Conservation (phyloP, 53 echinoderm and acorn worm species). For the Paracentrotus lividus region DNA sequence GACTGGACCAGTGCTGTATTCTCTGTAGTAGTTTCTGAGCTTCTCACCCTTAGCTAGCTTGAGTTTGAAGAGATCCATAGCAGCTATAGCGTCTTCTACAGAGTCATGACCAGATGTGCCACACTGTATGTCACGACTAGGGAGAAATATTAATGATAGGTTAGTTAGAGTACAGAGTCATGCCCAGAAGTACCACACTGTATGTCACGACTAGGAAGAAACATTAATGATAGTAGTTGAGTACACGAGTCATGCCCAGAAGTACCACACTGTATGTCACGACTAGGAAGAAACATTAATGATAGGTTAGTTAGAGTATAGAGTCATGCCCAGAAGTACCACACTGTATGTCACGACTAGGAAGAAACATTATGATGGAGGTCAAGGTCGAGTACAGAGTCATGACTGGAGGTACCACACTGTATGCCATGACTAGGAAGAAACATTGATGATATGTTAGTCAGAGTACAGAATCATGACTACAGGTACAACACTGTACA, state of each 20-base stretch:
- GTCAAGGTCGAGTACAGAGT: no score
- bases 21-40: slow-evolving; percentile 67
- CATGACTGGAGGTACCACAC: slow-evolving; percentile 75
- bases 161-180: slow-evolving; percentile 75
- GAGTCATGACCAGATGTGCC: slow-evolving; percentile 84
- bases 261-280: slow-evolving; percentile 77
- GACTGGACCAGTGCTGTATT: not conserved
- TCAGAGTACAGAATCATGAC: no score
- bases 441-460: not conserved
- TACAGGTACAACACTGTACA: no score
- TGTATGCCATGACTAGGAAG: slow-evolving; percentile 84
- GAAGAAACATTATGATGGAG: no score
- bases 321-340: no score
- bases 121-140: slow-evolving; percentile 83
- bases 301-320: not conserved
- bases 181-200: slow-evolving; percentile 81
- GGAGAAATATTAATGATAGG: not conserved
- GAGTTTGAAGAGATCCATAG: slow-evolving; percentile 89
- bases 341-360: no score
- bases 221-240: no score
- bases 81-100: slow-evolving; percentile 86
- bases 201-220: slow-evolving; percentile 81
- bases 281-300: slow-evolving; percentile 63
- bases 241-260: slow-evolving; percentile 92
- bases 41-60: slow-evolving; percentile 72